Conservation (phyloP, 2,113 vertebrate genomes). For the Spea multiplicata region DNA sequence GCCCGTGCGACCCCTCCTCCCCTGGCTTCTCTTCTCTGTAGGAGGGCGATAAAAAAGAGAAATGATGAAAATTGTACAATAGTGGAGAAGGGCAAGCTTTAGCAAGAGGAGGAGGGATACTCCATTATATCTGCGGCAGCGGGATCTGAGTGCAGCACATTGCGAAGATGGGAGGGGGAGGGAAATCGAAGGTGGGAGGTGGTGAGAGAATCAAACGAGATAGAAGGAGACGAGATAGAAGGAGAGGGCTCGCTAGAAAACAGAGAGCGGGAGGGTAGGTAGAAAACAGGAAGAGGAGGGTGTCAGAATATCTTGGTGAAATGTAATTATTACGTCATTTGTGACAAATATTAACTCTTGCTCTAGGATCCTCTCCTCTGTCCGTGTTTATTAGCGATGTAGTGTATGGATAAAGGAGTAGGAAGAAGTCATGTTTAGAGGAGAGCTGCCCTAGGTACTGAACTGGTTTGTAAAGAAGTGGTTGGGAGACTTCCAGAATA, state of each 20-base stretch:
- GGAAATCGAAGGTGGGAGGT: constrained; percentile 52
- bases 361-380: constrained; percentile 36
- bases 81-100: constrained; percentile 32
- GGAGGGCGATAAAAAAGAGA: constrained; percentile 39
- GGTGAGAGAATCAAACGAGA: background rate
- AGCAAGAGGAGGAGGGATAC: constrained; percentile 40
- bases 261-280: constrained; percentile 37
- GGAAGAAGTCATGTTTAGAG: background rate
- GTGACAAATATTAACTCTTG: constrained; percentile 74
- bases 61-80: constrained; percentile 33
- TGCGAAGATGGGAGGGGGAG: constrained; percentile 66
- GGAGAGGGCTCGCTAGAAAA: constrained; percentile 48
- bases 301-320: constrained; percentile 71
- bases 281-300: constrained; percentile 46
- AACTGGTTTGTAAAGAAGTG: background rate
- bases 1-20: constrained; percentile 52
- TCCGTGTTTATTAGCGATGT: background rate
- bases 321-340: constrained; percentile 84
- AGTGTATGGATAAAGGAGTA: background rate
- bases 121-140: constrained; percentile 68
- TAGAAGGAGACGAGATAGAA: constrained; percentile 48
- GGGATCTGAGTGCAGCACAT: constrained; percentile 74
- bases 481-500: no score
- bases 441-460: background rate
- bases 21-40: constrained; percentile 43